Base-by-base conservation (phyloP, 2,113 vertebrate species). In the Hylia prasina region DNA sequence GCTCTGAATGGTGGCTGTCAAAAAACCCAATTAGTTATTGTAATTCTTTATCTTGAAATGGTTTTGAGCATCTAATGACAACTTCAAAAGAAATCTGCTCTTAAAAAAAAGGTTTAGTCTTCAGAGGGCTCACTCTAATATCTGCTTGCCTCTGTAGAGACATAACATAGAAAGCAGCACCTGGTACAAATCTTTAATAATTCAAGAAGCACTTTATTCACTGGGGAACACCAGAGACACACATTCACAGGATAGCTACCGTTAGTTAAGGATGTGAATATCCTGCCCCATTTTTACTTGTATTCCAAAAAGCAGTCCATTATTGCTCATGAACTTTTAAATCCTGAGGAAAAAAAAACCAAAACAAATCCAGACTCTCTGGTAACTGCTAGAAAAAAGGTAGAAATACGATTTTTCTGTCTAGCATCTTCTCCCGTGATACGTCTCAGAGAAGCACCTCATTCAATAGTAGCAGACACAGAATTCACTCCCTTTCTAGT, bases 231-330 rank as follows among this genome's bases (percentile, higher is more conserved):
- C 25, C 23, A 57, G 69, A 40, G 48, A 81, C 21, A 90, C 53
- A 72, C 2, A 3, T 76, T 86, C 76, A 66, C 83, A 82, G 71
- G 15, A 81, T 3, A 84, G 64, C 47, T 86, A 33, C 60, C 61
- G 56, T 73, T 81, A 91, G 56, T 92, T 94, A 92, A 92, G n/a
- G 73, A 81, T 91, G 58, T 69, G 24, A 91, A 82, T 91, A 64
- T 77, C 21, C 47, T 87, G 35, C 35, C 44, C 54, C 35, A 58
- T 66, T 95, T 92, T 73, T 10, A 81, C 42, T 73, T 81, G 28
- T 47, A 66, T 89, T 89, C 31, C 60, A 83, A 83, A 95, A 70
- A 61, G 42, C 64, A 83, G 25, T 69, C 66, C 40, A 33, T 93
- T 78, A 85, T 30, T 58, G n/a, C 15, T 88, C 50, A 53, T 21